Evolutionary conservation across 2,797 vertebrate genomes (phyloP).

Genomic region (Columba guinea): DNA sequence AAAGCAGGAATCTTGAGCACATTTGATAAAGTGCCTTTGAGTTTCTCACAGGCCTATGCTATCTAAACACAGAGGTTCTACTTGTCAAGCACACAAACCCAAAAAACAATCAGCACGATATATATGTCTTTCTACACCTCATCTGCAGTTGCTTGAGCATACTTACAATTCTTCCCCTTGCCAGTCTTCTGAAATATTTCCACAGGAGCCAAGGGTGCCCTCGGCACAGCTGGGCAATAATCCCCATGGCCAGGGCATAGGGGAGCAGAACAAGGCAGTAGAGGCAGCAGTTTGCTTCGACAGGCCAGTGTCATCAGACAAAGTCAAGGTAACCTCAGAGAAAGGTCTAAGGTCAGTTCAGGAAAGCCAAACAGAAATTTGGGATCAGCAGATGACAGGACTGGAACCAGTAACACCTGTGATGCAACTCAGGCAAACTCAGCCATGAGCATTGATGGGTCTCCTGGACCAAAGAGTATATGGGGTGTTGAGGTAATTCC

Average conservation of each 20-base stretch:
- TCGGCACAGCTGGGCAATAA: background rate
- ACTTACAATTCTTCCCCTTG: too few species aligned
- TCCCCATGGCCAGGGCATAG: background rate
- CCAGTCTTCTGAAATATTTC: too few species aligned
- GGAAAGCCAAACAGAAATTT: background rate
- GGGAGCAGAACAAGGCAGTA: background rate
- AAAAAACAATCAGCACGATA: too few species aligned
- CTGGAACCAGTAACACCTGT: background rate
- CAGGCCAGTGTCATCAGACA: background rate
- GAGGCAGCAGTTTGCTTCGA: background rate
- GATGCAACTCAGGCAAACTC: background rate
- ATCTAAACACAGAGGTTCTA: too few species aligned
- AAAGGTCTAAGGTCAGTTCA: background rate
- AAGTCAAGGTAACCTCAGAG: background rate
- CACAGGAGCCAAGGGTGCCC: background rate
- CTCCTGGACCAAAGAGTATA: background rate
- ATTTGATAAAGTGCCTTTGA: too few species aligned
- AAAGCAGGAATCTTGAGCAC: too few species aligned
- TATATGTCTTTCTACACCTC: too few species aligned
- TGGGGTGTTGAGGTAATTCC: accelerated
- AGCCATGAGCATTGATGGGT: accelerated
- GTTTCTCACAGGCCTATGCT: too few species aligned
- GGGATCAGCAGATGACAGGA: background rate
- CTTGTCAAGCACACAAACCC: too few species aligned
- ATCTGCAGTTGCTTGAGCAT: too few species aligned